Base-by-base conservation (phyloP, 1,140 invertebrate species). In the Sesamia nonagrioides region DNA sequence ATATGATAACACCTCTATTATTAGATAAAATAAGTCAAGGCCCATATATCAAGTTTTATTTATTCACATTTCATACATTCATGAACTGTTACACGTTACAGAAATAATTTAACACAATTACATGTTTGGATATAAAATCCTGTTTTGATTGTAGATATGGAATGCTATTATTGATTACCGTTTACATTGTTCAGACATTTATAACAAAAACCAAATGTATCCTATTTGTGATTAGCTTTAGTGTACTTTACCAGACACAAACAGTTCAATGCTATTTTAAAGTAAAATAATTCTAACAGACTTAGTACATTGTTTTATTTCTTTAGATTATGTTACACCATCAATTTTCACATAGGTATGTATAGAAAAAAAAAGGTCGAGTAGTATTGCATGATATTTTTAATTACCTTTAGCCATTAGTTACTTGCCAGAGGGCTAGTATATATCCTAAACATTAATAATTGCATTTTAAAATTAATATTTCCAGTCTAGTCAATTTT, bases 81-180 rank as follows among this genome's bases (percentile, higher is more conserved):
- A 63, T 45, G 0, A 18, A 37, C 33, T 61, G 58, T 45, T 63
- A 58, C 17, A 50, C 9, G 37, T 37, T 18, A 71, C 40, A 52
- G 48, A 71, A 27, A 71, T 71, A 69, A 60, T 63, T 63, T 27
- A 48, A 37, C 17, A 73, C 35, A 35, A 61, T 63, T 15, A 17
- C 37, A 58, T 58, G 40, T 63, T 75, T 52, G n/a, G 58, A 18
- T 50, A 63, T 75, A 9, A 42, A 50, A 63, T 63, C 58, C 21
- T 63, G 42, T 75, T 48, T n/a, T 40, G 11, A 50, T 27, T 75
- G 58, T 63, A 63, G 56, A 74, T 48, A 74, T 74, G 52, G 52
- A 74, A 58, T 58, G 71, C 71, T 74, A 69, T 45, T n/a, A 69
- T 69, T 27, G 42, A 42, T 50, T n/a, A n/a, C n/a, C n/a, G n/a